Evolutionary conservation across 1,140 invertebrate genomes (phyloP).

Genomic region (Bursaphelenchus mucronatus): DNA sequence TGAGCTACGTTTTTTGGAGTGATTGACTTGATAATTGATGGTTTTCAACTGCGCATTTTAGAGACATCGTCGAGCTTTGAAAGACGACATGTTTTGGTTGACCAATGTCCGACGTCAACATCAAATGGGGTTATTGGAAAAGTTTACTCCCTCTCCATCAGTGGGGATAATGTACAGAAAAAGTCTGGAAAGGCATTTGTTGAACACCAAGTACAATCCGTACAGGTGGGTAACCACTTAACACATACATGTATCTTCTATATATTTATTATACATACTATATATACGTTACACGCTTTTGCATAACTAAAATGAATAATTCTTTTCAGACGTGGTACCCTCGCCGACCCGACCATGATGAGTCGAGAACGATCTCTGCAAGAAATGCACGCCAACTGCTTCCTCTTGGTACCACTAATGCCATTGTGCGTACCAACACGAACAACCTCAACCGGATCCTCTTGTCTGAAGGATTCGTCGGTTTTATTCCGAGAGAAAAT

Average conservation of each 20-base stretch:
- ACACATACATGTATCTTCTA: slow-evolving; percentile 3
- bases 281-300: too few species aligned
- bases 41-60: slow-evolving; percentile 21
- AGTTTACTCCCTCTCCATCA: slow-evolving; percentile 57
- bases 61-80: slow-evolving; percentile 58
- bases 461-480: background rate
- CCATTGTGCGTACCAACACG: slow-evolving; percentile 46
- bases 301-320: slow-evolving; percentile 8
- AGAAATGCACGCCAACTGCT: slow-evolving; percentile 58
- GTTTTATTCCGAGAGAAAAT: slow-evolving; percentile 15
- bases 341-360: slow-evolving; percentile 57
- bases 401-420: slow-evolving; percentile 59
- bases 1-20: slow-evolving; percentile 16
- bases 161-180: slow-evolving; percentile 56
- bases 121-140: slow-evolving; percentile 48
- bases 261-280: too few species aligned
- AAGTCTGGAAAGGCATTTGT: slow-evolving; percentile 53
- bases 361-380: slow-evolving; percentile 45
- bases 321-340: slow-evolving; percentile 48
- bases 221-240: slow-evolving; percentile 32
- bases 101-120: slow-evolving; percentile 54
- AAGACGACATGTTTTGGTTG: slow-evolving; percentile 60
- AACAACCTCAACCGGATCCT: slow-evolving; percentile 16
- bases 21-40: background rate
- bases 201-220: slow-evolving; percentile 44